Conservation (phyloP, 2,888 invertebrate genomes). For the Quadriops clusia region DNA sequence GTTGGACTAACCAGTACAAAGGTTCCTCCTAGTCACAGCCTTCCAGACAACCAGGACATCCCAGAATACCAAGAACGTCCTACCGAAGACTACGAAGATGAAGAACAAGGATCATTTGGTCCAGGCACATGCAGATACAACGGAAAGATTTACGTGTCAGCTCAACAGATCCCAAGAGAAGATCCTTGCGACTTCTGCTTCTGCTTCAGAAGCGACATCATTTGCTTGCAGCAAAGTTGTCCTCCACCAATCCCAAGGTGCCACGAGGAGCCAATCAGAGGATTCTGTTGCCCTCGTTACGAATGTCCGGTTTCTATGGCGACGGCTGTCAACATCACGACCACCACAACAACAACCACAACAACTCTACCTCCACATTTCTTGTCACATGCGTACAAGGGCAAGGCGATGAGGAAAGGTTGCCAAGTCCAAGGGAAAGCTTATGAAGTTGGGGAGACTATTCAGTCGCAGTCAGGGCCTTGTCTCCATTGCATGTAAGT, state of each 20-base stretch:
- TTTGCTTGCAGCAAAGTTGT: conserved; percentile 89
- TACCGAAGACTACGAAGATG: conserved; percentile 58
- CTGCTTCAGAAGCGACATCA: conserved; percentile 92
- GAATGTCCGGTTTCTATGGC: conserved; percentile 88
- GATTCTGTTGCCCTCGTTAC: conserved; percentile 90
- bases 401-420: conserved; percentile 61
- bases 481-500: conserved; percentile 93
- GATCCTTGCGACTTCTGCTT: conserved; percentile 95
- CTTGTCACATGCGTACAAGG: conserved; percentile 65
- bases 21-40: conserved; percentile 4
- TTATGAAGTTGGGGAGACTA: conserved; percentile 75
- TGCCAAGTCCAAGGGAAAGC: conserved; percentile 78
- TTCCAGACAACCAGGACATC: conserved; percentile 3
- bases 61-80: conserved; percentile 17
- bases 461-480: conserved; percentile 78
- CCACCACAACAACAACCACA: conserved; percentile 79
- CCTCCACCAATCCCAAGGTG: conserved; percentile 88
- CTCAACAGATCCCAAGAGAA: conserved; percentile 87
- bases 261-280: conserved; percentile 82
- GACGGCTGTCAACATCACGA: conserved; percentile 66
- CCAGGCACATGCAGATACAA: conserved; percentile 87
- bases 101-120: conserved; percentile 65
- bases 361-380: conserved; percentile 77
- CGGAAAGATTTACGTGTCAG: conserved; percentile 85
- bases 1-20: too few relatives aligned